These are phyloP conservation scores for Cyprinella venusta DNA, from an alignment of 2,797 vertebrate species.

Conservation along the genomic window DNA sequence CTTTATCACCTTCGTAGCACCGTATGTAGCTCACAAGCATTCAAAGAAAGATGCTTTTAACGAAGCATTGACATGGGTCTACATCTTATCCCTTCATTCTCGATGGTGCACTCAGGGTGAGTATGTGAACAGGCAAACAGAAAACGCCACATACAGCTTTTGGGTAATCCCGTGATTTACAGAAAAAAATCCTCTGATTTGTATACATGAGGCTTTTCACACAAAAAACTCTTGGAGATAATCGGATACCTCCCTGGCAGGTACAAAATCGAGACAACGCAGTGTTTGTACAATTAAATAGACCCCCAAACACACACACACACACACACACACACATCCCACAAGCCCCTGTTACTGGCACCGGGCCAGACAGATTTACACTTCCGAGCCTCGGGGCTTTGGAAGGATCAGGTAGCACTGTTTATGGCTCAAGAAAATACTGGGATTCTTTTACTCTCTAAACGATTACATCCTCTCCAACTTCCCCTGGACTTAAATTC, in stretches of 20 bases:
- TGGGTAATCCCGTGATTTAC: neutral
- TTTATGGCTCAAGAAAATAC: slow-evolving; percentile 71
- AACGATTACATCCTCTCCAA: slow-evolving; percentile 59
- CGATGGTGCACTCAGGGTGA: neutral
- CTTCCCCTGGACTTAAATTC: slow-evolving; percentile 64
- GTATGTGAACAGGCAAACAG: slow-evolving; percentile 16
- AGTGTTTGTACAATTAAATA: slow-evolving; percentile 56
- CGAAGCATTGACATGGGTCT: slow-evolving; percentile 30
- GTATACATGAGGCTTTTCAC: slow-evolving; percentile 17
- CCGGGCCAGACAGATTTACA: slow-evolving; percentile 76
- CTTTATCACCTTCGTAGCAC: slow-evolving; percentile 46
- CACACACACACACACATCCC: slow-evolving; percentile 29
- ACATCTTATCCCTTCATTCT: slow-evolving; percentile 32
- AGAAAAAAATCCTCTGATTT: neutral
- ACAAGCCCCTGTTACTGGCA: slow-evolving; percentile 64
- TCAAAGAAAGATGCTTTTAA: slow-evolving; percentile 50
- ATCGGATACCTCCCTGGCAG: slow-evolving; percentile 45
- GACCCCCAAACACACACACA: neutral
- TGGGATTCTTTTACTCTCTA: slow-evolving; percentile 51
- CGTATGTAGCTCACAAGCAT: slow-evolving; percentile 29
- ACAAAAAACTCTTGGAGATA: slow-evolving; percentile 21
- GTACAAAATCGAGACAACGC: slow-evolving; percentile 54
- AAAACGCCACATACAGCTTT: slow-evolving; percentile 13
- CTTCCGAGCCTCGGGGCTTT: slow-evolving; percentile 76
- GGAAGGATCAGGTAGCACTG: slow-evolving; percentile 71